phyloP scores from a whole-genome alignment of 2,797 vertebrate species.

The Crocidura indochinensis region DNA sequence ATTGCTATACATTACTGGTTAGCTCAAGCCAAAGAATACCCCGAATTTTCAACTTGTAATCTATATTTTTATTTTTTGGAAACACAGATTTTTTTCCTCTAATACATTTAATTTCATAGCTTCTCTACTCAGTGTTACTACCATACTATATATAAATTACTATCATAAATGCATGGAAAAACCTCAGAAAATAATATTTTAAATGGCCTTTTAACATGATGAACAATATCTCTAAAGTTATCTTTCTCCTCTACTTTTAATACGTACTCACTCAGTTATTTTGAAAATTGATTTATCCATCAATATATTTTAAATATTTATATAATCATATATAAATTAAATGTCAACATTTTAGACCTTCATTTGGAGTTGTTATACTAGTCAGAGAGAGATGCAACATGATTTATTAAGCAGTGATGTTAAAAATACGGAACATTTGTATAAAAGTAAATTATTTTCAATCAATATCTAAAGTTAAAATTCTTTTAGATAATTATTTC shows the following conservation, averaged over 20 bases:
- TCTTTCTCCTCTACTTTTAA: background rate
- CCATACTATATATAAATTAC: background rate
- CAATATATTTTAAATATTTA: background rate
- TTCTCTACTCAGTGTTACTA: background rate
- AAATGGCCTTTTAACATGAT: background rate
- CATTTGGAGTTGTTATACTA: background rate
- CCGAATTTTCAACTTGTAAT: too few species aligned
- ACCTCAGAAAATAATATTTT: constrained; percentile 2
- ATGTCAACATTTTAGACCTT: background rate
- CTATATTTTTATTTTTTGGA: too few species aligned
- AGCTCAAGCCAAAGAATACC: too few species aligned
- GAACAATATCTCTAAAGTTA: background rate
- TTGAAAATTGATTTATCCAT: background rate
- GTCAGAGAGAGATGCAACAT: background rate
- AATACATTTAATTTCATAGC: background rate
- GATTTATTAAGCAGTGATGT: background rate
- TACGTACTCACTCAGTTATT: background rate
- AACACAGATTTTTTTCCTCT: too few species aligned
- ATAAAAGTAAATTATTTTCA: constrained; percentile 21
- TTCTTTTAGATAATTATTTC: background rate
- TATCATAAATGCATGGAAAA: background rate
- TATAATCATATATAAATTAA: background rate
- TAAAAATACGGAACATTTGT: constrained; percentile 14
- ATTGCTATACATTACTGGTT: too few species aligned
- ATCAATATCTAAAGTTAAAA: constrained; percentile 22